A percentile compares a stretch with the other conserved stretches of the same genome.
phyloP scores from a whole-genome alignment of 2,888 invertebrate species.

The Volucella zonaria region DNA sequence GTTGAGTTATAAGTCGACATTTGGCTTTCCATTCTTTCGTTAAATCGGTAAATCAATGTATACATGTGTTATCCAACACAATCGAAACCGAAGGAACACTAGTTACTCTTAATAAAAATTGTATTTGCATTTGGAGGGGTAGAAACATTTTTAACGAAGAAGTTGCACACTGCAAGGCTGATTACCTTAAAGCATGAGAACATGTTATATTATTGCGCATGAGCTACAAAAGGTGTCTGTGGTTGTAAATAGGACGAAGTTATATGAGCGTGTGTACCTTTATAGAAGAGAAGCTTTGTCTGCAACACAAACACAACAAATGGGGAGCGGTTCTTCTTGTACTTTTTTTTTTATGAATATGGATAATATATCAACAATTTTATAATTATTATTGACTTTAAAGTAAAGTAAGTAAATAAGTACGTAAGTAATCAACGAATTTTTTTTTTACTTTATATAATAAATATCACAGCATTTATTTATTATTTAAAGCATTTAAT shows the following conservation, averaged over 20 bases:
- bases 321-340: conserved; percentile 55
- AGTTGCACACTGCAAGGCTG: neutral
- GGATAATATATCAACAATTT: conserved; percentile 40
- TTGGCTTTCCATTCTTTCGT: conserved; percentile 55
- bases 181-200: no score
- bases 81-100: conserved; percentile 43
- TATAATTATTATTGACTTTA: neutral
- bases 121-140: conserved; percentile 20
- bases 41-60: conserved; percentile 25
- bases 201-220: no score
- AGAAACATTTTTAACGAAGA: neutral
- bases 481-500: no score
- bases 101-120: conserved; percentile 9
- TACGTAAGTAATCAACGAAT: no score
- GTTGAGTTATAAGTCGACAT: conserved; percentile 38
- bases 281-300: conserved; percentile 38
- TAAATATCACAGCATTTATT: no score
- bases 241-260: conserved; percentile 25
- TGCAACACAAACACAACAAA: conserved; percentile 33
- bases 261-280: conserved; percentile 37
- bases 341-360: neutral
- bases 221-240: no score
- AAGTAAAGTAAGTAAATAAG: no score
- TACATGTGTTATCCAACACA: conserved; percentile 13
- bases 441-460: no score